Conservation (phyloP, 2,888 invertebrate species). For the Galeruca laticollis region DNA sequence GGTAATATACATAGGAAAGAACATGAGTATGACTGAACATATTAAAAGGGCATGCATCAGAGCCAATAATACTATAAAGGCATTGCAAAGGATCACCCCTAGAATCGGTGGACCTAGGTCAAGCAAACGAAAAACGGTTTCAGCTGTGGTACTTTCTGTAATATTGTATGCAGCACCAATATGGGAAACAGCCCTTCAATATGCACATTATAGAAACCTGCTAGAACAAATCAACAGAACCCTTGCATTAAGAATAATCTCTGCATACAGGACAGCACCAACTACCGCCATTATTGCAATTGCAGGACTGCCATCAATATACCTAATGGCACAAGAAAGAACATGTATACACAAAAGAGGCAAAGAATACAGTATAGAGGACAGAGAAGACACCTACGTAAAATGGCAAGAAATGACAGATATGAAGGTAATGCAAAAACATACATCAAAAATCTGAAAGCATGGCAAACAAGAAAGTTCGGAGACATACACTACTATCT, state of each 20-base stretch:
- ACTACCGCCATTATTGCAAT: constrained; percentile 28
- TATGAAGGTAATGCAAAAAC: not conserved
- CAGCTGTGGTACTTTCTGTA: too few species aligned
- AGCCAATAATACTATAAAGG: too few species aligned
- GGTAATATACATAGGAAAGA: constrained; percentile 23
- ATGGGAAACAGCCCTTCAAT: too few species aligned
- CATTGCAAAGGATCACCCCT: too few species aligned
- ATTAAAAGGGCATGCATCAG: too few species aligned
- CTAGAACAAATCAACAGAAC: constrained; percentile 23
- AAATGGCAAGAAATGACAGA: too few species aligned
- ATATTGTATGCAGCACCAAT: too few species aligned
- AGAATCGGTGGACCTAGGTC: too few species aligned
- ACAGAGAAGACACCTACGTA: not conserved
- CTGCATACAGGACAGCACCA: constrained; percentile 39
- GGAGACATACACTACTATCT: constrained; percentile 5
- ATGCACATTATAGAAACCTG: too few species aligned
- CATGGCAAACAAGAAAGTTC: not conserved
- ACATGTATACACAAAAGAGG: not conserved
- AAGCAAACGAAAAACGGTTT: too few species aligned
- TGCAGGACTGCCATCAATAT: constrained; percentile 21
- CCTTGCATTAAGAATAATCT: constrained; percentile 27
- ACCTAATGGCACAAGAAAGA: constrained; percentile 17
- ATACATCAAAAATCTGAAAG: not conserved
- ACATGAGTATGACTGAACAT: constrained; percentile 33
- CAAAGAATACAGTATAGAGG: not conserved